Evolutionary conservation across 35 echinoderm and acorn worm genomes (phyloP), one percentile per base, ranked within the genome.

Genomic region (Eucidaris tribuloides): DNA sequence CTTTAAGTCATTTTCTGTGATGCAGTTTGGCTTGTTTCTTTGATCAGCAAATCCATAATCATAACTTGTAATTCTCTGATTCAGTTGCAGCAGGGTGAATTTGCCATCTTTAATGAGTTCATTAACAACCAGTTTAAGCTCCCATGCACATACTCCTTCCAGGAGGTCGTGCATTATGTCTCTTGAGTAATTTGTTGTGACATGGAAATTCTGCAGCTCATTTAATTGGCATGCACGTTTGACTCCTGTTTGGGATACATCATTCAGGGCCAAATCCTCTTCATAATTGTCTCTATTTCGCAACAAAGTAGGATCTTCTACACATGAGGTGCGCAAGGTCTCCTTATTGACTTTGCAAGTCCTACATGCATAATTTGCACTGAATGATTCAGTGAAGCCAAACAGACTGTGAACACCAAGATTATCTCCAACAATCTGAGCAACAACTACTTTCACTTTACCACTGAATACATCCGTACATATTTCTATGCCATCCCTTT

Each of bases 81-180:
- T 58, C 56, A 58, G 56, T n/a, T n/a, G n/a, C n/a, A n/a, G n/a
- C 2, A 84, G 27, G 14, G 80, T 78, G 38, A 90, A 90, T 43
- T 70, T 76, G 5, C 77, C 76, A 2, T 86, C 60, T 19, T 71
- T 18, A 45, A 92, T 86, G 1, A 90, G 65, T 39, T 38, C 68
- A 35, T 77, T n/a, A 20, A 90, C 35, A 36, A 90, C 65, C 36
- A 90, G 71, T 62, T 90, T 74, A 15, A 84, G 19, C 33, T 90
- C 88, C 27, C 83, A 52, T 42, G 64, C 20, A 60, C 88, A 90
- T 1, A 83, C 79, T 19, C 87, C 87, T 28, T 83, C 87, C 45
- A 89, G 35, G 27, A 91, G 11, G 41, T 90, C 87, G 46, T 90
- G 87, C 87, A 90, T 90, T 4, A 90, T 77, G 23, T 90, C 79